Evolutionary conservation across 1,140 invertebrate genomes (phyloP).

Genomic region (Anastatus disparis): DNA sequence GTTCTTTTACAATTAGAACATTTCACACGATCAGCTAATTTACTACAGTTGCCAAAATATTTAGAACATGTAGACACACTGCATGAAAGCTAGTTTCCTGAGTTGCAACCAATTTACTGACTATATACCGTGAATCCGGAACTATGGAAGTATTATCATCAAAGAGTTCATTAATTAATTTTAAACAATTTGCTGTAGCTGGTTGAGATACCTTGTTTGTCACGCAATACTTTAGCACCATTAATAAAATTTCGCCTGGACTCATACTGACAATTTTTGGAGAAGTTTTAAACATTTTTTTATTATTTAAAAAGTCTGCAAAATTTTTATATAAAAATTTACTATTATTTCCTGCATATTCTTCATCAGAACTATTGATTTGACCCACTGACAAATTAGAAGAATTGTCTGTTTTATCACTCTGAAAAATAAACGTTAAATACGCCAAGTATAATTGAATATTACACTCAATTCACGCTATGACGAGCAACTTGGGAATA

Average conservation of each 20-base stretch:
- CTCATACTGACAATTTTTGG: too few relatives aligned
- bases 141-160: neutral
- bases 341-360: too few relatives aligned
- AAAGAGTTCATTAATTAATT: neutral
- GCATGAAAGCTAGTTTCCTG: neutral
- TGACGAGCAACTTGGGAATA: too few relatives aligned
- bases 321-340: too few relatives aligned
- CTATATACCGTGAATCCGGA: neutral
- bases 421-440: too few relatives aligned
- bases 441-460: too few relatives aligned
- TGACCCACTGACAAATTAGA: too few relatives aligned
- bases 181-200: neutral
- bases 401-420: too few relatives aligned
- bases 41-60: neutral
- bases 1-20: neutral
- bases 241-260: neutral
- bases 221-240: neutral
- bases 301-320: too few relatives aligned
- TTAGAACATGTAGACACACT: neutral
- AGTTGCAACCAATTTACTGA: neutral
- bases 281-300: too few relatives aligned
- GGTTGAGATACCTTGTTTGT: neutral
- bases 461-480: too few relatives aligned
- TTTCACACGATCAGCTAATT: neutral
- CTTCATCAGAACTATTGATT: too few relatives aligned